Evolutionary conservation across 2,113 vertebrate species (phyloP), one percentile per base, ranked within the genome.

Genomic region (Elanus axillaris): DNA sequence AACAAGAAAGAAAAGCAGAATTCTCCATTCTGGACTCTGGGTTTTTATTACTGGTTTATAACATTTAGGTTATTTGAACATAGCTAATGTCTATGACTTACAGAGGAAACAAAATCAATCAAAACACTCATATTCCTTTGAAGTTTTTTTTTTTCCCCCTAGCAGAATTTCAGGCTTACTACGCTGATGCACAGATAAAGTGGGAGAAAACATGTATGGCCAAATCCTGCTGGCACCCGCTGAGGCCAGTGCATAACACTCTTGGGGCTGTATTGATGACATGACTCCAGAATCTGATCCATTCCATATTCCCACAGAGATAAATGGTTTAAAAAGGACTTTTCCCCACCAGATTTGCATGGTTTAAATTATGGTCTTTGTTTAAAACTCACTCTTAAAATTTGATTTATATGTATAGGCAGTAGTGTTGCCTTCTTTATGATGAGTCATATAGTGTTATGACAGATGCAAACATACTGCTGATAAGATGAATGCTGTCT

Each of bases 61-160:
- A 74, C n/a, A 88, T 55, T 79, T 93, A 93, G 58, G 36, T 94
- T 94, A 86, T 91, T 91, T 96, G 69, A 90, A 93, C 53, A 73
- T 79, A 73, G 50, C 42, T 86, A 73, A 95, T 73, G 89, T 75
- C 62, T 45, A 6, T 79, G 81, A 90, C 53, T 79, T 94, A 75
- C 17, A 62, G 89, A 81, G 48, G 80, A 91, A 94, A 73, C n/a
- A 87, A 58, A 91, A 94, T 79, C 69, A 93, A 88, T 95, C 58
- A 86, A 79, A 89, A 52, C 6, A 27, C 53, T 95, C 21, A 66
- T 95, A 91, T 85, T 72, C 45, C 66, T 96, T 96, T 96, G 73
- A 92, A 89, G 43, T 9, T 72, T 14, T 25, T 48, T 48, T n/a
- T 31, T 15, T 45, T 5, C 7, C 16, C 7, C 26, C 16, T 21